phyloP scores from a whole-genome alignment of 2,888 invertebrate genomes.

The Andrena camellia region DNA sequence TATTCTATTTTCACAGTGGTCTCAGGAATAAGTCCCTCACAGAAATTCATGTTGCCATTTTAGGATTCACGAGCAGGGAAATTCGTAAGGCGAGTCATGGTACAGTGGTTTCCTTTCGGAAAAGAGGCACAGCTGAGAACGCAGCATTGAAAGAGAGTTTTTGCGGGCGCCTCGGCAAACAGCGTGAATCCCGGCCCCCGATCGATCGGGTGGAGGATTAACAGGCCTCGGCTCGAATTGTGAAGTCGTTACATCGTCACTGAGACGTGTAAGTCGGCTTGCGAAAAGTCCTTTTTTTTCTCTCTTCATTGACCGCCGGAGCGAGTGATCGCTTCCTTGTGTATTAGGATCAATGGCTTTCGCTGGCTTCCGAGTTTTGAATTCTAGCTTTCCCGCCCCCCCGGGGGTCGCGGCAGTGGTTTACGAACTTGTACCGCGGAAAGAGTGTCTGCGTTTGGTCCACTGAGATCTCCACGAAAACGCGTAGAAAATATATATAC shows the following conservation, averaged over 20 bases:
- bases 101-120: constrained; percentile 36
- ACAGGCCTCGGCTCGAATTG: constrained; percentile 67
- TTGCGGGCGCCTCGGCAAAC: constrained; percentile 64
- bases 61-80: not conserved
- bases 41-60: constrained; percentile 9
- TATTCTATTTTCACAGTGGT: not conserved
- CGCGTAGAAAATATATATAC: no score
- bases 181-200: constrained; percentile 67
- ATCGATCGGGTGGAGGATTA: constrained; percentile 79
- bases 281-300: constrained; percentile 71
- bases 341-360: constrained; percentile 77
- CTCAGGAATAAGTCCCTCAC: not conserved
- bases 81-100: constrained; percentile 22
- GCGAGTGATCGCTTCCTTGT: constrained; percentile 75
- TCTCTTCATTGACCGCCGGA: constrained; percentile 73
- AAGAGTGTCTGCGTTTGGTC: constrained; percentile 33
- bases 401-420: constrained; percentile 41
- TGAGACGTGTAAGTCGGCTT: constrained; percentile 80
- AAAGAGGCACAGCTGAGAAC: constrained; percentile 57
- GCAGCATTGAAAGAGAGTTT: constrained; percentile 48
- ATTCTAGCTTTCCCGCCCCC: constrained; percentile 57
- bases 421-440: constrained; percentile 46
- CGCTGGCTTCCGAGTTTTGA: constrained; percentile 72
- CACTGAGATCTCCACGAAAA: constrained; percentile 13
- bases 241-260: constrained; percentile 77